Evolutionary conservation across 2,888 invertebrate species (phyloP), one percentile per base, ranked within the genome.

Genomic region (Agrochola circellaris): DNA sequence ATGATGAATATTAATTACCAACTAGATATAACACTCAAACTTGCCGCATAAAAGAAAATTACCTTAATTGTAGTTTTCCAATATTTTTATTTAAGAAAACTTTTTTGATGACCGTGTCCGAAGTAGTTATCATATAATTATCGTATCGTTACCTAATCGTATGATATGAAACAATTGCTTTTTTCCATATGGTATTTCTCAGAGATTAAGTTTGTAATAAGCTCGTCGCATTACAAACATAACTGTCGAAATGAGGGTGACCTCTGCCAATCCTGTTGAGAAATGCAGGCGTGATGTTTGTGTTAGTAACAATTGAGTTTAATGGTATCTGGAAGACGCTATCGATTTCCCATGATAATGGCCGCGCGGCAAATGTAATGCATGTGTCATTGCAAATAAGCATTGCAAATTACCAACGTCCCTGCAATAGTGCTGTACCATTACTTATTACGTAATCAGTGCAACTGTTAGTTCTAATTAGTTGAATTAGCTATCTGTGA

Each of bases 401-500:
- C 72, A 71, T 73, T 81, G 73, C 75, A 78, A 78, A 82, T 82
- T 73, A 61, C 75, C 71, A 30, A 56, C 58, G 30, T 69, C 64
- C 26, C 13, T 48, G 38, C 51, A 68, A 60, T 75, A 58, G 62
- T 73, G 9, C 11, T 65, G 62, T 38, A 34, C 65, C 73, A 72
- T 79, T 69, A 79, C 61, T 65, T 75, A 65, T 61, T 30, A 20
- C 20, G 73, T 81, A 74, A 85, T 76, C 75, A 74, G 64, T 61
- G 60, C 9, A 61, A 74, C 73, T 71, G 82, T 54, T 80, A 51
- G 34, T 34, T 74, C 30, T 60, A 80, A 84, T 80, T 84, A 64
- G 69, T 62, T 68, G 54, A 54, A 68, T 71, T 60, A 69, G 73
- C 38, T 45, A 79, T 66, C 66, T 56, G 45, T 60, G 67, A 60